A percentile compares a stretch with the other conserved stretches of the same genome.
These are phyloP conservation scores for Octomys mimax DNA, from an alignment of 2,797 vertebrate genomes.

Conservation along the genomic window DNA sequence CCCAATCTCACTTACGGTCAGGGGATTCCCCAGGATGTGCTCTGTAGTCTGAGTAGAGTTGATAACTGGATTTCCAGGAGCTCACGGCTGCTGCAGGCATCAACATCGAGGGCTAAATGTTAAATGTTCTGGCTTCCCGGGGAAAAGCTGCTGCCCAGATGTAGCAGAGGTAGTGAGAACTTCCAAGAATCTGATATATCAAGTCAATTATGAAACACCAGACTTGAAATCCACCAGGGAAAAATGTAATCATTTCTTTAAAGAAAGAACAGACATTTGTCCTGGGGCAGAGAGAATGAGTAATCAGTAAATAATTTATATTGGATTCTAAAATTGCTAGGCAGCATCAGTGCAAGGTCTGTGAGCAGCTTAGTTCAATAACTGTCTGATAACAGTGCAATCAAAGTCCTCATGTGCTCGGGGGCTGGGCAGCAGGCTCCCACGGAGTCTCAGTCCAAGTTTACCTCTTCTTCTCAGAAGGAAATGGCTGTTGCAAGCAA, in stretches of 20 bases:
- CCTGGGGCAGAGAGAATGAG: conserved; percentile 59
- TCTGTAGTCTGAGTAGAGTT: neutral
- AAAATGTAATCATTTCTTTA: conserved; percentile 59
- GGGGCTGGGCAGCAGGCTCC: neutral
- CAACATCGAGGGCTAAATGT: neutral
- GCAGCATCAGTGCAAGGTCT: neutral
- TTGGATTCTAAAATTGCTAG: conserved; percentile 50
- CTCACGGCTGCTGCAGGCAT: neutral
- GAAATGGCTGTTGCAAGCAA: neutral
- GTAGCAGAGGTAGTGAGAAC: neutral
- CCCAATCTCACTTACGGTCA: neutral
- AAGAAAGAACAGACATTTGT: conserved; percentile 49
- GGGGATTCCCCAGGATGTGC: neutral
- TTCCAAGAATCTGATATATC: conserved; percentile 44
- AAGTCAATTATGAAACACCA: conserved; percentile 55
- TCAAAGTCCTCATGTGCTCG: neutral
- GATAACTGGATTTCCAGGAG: neutral
- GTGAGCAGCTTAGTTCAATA: neutral
- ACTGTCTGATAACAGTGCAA: conserved; percentile 22
- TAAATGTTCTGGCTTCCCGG: neutral
- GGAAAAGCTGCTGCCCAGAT: neutral
- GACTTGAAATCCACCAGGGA: conserved; percentile 1
- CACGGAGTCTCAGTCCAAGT: neutral
- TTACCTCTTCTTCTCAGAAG: neutral
- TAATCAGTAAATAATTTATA: conserved; percentile 56